Conservation (phyloP, 2,113 vertebrate species). For the Rallus limicola region DNA sequence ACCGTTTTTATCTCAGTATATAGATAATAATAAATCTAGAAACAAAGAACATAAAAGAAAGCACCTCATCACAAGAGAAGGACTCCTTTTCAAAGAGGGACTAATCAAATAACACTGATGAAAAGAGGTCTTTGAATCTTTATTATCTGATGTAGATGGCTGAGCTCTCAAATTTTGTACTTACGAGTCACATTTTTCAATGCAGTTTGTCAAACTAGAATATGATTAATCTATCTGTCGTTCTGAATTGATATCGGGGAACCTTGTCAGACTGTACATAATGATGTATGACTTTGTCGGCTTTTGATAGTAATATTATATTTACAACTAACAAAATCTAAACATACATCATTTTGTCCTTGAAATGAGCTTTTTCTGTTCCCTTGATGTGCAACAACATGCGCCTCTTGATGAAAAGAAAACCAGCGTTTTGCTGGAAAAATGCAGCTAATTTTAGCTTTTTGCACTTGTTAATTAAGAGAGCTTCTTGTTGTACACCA, state of each 20-base stretch:
- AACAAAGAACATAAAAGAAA: not conserved
- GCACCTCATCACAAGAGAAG: not conserved
- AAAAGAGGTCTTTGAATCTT: constrained; percentile 41
- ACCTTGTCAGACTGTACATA: not conserved
- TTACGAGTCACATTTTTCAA: constrained; percentile 34
- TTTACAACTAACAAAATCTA: constrained; percentile 52
- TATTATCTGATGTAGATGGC: constrained; percentile 28
- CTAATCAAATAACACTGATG: constrained; percentile 1
- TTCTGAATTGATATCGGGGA: constrained; percentile 35
- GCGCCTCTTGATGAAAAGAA: not conserved
- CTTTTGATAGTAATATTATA: constrained; percentile 27
- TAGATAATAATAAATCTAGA: not conserved
- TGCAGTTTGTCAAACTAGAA: constrained; percentile 36
- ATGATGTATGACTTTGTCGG: constrained; percentile 36
- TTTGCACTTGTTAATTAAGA: not conserved
- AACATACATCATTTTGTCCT: constrained; percentile 35
- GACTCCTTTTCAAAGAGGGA: not conserved
- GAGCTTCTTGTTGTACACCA: not conserved
- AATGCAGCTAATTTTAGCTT: not conserved
- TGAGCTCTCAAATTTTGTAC: constrained; percentile 30
- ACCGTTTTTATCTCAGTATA: not conserved
- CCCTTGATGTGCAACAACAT: not conserved
- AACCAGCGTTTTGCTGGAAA: not conserved
- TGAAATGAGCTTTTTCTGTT: constrained; percentile 11
- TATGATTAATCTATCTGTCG: constrained; percentile 53